Conservation (phyloP, 2,797 vertebrate genomes). For the Pelodytes ibericus region DNA sequence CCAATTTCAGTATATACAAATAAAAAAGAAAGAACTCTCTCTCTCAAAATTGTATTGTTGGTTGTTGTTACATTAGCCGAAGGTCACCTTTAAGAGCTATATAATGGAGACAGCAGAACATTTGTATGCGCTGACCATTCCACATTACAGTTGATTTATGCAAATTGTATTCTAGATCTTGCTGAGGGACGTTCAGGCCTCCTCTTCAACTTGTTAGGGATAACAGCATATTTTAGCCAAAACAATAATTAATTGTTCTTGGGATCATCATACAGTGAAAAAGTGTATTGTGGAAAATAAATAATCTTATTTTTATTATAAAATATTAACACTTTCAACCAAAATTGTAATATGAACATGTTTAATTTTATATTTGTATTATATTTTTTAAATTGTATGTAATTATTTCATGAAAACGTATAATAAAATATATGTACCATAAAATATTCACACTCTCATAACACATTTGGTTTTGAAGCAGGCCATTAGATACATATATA, state of each 20-base stretch:
- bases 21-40: background rate
- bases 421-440: no score
- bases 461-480: no score
- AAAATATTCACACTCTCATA: no score
- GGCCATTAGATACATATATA: no score
- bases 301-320: constrained; percentile 14
- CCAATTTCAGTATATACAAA: background rate
- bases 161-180: constrained; percentile 12
- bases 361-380: background rate
- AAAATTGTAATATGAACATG: no score
- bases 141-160: constrained; percentile 16
- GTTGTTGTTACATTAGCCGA: background rate
- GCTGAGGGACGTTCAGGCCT: constrained; percentile 9
- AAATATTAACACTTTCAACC: background rate
- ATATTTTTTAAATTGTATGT: no score
- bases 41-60: background rate
- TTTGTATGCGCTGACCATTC: constrained; percentile 18
- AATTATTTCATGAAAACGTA: no score
- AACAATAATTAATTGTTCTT: constrained; percentile 22
- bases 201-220: constrained; percentile 10
- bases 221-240: constrained; percentile 10
- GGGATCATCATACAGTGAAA: background rate
- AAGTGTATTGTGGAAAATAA: background rate
- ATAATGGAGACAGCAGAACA: constrained; percentile 4
- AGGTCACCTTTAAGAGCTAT: constrained; percentile 8